These are phyloP conservation scores for Melanocharis versteri DNA, from an alignment of 2,113 vertebrate species.

Conservation along the genomic window DNA sequence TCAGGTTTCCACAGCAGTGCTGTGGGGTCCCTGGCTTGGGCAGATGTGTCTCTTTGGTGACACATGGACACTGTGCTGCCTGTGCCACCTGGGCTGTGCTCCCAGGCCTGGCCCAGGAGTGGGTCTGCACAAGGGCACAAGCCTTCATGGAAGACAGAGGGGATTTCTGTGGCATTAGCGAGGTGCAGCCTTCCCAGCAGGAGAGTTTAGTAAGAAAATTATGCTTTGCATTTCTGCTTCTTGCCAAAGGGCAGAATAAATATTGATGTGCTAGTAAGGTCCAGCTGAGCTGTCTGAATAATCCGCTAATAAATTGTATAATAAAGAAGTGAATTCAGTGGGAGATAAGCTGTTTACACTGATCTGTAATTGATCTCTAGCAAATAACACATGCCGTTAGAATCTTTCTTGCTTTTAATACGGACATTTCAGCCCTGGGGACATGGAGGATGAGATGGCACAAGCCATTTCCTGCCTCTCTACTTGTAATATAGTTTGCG, in stretches of 20 bases:
- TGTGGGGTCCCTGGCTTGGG: background rate
- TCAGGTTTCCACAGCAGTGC: background rate
- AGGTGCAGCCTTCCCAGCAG: background rate
- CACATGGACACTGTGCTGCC: rapidly evolving
- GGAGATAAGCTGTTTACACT: background rate
- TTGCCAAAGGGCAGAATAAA: background rate
- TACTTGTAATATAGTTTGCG: background rate
- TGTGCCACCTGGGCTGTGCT: background rate
- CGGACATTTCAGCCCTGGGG: background rate
- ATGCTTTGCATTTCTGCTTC: background rate
- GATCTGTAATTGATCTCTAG: background rate
- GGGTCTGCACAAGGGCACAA: background rate
- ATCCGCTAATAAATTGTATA: background rate
- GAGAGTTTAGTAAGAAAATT: background rate
- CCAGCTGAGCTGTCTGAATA: background rate
- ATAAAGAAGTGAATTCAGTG: background rate
- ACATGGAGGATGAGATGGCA: background rate
- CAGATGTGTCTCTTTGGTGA: background rate
- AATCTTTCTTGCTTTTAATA: background rate
- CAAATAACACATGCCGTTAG: background rate
- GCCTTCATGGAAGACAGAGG: background rate
- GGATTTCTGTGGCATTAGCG: background rate
- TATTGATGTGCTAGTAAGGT: background rate
- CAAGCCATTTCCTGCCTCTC: background rate
- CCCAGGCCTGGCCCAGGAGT: rapidly evolving